These are phyloP conservation scores for Phenganax subtilis DNA, from an alignment of 92 coral and sea anemone species.

Conservation along the genomic window DNA sequence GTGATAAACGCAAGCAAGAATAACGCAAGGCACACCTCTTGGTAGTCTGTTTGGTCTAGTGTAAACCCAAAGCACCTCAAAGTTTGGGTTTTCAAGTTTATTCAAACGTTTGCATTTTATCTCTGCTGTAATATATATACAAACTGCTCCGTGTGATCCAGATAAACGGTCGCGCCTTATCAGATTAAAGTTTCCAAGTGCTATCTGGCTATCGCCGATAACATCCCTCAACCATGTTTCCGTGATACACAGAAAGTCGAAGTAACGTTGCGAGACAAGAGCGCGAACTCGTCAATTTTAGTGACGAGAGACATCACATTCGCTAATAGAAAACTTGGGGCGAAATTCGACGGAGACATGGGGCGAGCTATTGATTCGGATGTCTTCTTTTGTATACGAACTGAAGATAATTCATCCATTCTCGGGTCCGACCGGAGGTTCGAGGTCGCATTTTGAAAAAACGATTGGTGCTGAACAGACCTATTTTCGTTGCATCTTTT, in stretches of 20 bases:
- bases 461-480: no score
- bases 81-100: slow-evolving; percentile 9
- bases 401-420: no score
- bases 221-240: slow-evolving; percentile 34
- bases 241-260: slow-evolving; percentile 1
- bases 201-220: slow-evolving; percentile 15
- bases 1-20: no score
- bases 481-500: no score
- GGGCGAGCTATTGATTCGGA: no score
- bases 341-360: not conserved
- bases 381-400: no score
- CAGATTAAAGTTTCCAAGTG: not conserved
- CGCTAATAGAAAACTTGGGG: slow-evolving; percentile 19
- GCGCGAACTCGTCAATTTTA: slow-evolving; percentile 26
- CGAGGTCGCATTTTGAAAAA: no score
- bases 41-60: not conserved
- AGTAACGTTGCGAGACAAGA: slow-evolving; percentile 9
- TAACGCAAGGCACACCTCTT: no score
- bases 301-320: slow-evolving; percentile 30
- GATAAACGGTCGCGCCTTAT: slow-evolving; percentile 2
- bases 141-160: slow-evolving; percentile 21
- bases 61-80: slow-evolving; percentile 19
- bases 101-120: slow-evolving; percentile 16
- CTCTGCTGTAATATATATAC: not conserved
- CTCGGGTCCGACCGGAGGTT: no score